Evolutionary conservation across 2,888 invertebrate species (phyloP).

Genomic region (Hypselothyrea guttata): DNA sequence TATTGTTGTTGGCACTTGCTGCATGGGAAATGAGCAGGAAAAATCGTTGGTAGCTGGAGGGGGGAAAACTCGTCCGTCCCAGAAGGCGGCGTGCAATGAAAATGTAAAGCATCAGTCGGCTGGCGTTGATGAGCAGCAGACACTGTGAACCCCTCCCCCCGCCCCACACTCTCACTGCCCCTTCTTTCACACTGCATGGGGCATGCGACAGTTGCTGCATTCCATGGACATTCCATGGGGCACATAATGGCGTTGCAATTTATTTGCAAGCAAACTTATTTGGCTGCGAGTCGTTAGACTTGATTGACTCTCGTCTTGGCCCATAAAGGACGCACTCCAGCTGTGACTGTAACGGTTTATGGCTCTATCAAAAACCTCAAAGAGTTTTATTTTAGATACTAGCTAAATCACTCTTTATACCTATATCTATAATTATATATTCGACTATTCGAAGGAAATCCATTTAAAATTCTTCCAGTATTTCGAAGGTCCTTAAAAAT

Average conservation of each 20-base stretch:
- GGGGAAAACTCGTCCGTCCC: constrained; percentile 5
- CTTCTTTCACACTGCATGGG: background rate
- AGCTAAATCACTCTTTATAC: background rate
- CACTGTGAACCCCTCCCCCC: too few species aligned
- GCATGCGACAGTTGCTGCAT: constrained; percentile 1
- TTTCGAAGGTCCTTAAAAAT: too few species aligned
- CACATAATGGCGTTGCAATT: constrained; percentile 60
- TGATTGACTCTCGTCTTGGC: constrained; percentile 53
- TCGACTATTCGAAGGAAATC: too few species aligned
- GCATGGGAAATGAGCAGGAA: constrained; percentile 67
- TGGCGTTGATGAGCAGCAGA: constrained; percentile 38
- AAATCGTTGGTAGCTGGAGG: constrained; percentile 39
- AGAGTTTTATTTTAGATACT: too few species aligned
- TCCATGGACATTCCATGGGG: constrained; percentile 1
- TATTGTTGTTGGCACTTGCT: constrained; percentile 29
- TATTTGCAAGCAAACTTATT: constrained; percentile 71
- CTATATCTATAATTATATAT: too few species aligned
- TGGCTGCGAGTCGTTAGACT: constrained; percentile 19
- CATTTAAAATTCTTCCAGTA: too few species aligned
- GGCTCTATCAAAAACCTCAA: too few species aligned
- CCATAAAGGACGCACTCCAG: constrained; percentile 31
- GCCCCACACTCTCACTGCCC: too few species aligned
- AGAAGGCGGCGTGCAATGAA: constrained; percentile 58
- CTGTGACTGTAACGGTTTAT: constrained; percentile 21
- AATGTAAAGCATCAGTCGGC: constrained; percentile 56